Conservation (phyloP, 2,113 vertebrate species). For the Austrofundulus limnaeus region DNA sequence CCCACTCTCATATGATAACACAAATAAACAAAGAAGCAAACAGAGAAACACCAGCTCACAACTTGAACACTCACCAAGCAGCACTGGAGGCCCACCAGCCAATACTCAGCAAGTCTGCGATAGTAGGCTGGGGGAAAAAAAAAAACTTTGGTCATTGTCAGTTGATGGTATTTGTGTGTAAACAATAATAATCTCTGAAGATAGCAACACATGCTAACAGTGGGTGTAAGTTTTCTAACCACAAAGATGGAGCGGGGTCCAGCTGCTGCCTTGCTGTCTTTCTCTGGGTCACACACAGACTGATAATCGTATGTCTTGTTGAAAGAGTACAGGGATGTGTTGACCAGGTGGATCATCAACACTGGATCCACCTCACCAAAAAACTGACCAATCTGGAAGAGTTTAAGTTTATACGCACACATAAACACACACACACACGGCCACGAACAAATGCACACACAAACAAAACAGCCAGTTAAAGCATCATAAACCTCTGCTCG, state of each 20-base stretch:
- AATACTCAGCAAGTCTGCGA: slow-evolving; percentile 91
- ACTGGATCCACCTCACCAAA: slow-evolving; percentile 96
- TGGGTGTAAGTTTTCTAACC: slow-evolving; percentile 76
- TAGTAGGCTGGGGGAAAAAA: slow-evolving; percentile 82
- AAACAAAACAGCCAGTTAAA: slow-evolving; percentile 5
- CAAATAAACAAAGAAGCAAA: slow-evolving; percentile 15
- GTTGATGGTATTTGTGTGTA: neutral
- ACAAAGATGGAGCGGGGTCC: slow-evolving; percentile 88
- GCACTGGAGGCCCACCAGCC: slow-evolving; percentile 97
- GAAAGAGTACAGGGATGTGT: slow-evolving; percentile 90
- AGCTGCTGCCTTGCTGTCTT: slow-evolving; percentile 89
- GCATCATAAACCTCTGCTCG: neutral
- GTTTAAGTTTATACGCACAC: neutral
- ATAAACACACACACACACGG: slow-evolving; percentile 23
- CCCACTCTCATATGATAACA: slow-evolving; percentile 32
- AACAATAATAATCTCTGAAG: neutral
- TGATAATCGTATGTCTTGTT: slow-evolving; percentile 98
- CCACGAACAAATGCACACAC: no score
- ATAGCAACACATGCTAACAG: neutral
- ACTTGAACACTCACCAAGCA: slow-evolving; percentile 87
- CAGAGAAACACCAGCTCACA: neutral
- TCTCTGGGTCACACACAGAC: slow-evolving; percentile 92
- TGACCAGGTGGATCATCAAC: slow-evolving; percentile 90
- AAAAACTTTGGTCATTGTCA: neutral
- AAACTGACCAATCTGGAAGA: slow-evolving; percentile 84